Percentiles rank a stretch among this genome's conserved stretches.
Evolutionary conservation across 2,797 vertebrate species (phyloP).

Genomic region (Antennarius maculatus): DNA sequence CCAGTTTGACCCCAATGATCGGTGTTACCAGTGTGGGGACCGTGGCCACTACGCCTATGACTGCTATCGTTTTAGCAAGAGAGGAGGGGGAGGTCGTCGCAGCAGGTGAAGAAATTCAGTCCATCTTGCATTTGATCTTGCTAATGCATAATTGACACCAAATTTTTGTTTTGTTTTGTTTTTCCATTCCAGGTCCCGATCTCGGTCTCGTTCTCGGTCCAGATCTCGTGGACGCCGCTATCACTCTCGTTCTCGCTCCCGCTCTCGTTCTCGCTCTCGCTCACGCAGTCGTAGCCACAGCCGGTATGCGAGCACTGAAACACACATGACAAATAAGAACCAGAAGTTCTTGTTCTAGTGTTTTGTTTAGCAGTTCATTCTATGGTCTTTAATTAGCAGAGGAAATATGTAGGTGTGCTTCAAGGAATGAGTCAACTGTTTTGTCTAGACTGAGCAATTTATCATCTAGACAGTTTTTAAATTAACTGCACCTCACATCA

Average conservation of each 20-base stretch:
- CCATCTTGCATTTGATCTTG: fast-evolving
- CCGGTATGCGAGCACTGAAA: slow-evolving; percentile 56
- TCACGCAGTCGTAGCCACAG: slow-evolving; percentile 84
- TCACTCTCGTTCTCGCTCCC: slow-evolving; percentile 75
- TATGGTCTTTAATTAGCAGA: too few relatives aligned
- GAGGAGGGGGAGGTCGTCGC: slow-evolving; percentile 64
- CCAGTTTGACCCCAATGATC: slow-evolving; percentile 85
- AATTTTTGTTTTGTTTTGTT: neutral
- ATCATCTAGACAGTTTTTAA: neutral
- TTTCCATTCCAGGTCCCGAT: slow-evolving; percentile 67
- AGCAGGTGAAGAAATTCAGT: slow-evolving; percentile 61
- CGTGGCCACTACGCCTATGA: slow-evolving; percentile 87
- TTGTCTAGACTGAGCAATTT: too few relatives aligned
- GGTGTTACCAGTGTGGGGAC: slow-evolving; percentile 87
- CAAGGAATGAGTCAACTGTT: neutral
- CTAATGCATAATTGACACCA: neutral
- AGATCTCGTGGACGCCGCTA: slow-evolving; percentile 82
- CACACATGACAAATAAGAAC: neutral
- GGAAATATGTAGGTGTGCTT: neutral
- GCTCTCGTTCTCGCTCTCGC: slow-evolving; percentile 23
- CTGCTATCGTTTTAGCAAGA: slow-evolving; percentile 87
- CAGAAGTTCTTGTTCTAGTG: neutral
- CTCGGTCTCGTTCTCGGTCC: slow-evolving; percentile 78
- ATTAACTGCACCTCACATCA: neutral
- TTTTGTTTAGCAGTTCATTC: too few relatives aligned